phyloP scores from a whole-genome alignment of 2,888 invertebrate genomes.

The Pedicia rivosa region DNA sequence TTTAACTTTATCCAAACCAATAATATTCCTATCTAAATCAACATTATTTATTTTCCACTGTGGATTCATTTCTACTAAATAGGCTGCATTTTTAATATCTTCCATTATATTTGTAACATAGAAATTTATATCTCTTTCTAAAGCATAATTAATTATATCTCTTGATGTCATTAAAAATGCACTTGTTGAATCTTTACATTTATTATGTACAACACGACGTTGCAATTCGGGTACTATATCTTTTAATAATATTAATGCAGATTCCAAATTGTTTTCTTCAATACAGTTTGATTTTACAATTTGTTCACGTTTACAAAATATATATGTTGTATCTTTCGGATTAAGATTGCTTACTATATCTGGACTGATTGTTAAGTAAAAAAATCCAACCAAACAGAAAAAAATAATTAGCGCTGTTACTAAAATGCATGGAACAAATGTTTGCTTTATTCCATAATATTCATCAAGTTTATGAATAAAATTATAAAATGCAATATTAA shows the following conservation, averaged over 20 bases:
- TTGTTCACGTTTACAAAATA: conserved; percentile 37
- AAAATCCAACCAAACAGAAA: conserved; percentile 46
- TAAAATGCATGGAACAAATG: conserved; percentile 43
- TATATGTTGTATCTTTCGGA: conserved; percentile 33
- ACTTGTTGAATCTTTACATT: conserved; percentile 17
- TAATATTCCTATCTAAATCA: conserved; percentile 28
- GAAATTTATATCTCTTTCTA: conserved; percentile 30
- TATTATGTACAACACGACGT: conserved; percentile 31
- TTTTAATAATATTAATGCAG: conserved; percentile 46
- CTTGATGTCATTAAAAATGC: conserved; percentile 40
- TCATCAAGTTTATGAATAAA: conserved; percentile 16
- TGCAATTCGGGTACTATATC: conserved; percentile 47
- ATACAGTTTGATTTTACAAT: conserved; percentile 46
- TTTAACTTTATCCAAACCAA: conserved; percentile 33
- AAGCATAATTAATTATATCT: conserved; percentile 41
- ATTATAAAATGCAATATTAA: conserved; percentile 15
- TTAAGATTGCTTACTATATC: conserved; percentile 22
- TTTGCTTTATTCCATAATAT: conserved; percentile 20
- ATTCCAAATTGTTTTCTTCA: conserved; percentile 39
- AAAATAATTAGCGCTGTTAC: conserved; percentile 44
- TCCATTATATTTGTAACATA: conserved; percentile 32
- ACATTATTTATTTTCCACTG: conserved; percentile 54
- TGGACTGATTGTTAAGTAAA: conserved; percentile 43
- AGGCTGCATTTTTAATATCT: conserved; percentile 47
- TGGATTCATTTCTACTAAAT: conserved; percentile 51